Base-by-base conservation (phyloP, 1,140 invertebrate genomes). In the Batillaria attramentaria region DNA sequence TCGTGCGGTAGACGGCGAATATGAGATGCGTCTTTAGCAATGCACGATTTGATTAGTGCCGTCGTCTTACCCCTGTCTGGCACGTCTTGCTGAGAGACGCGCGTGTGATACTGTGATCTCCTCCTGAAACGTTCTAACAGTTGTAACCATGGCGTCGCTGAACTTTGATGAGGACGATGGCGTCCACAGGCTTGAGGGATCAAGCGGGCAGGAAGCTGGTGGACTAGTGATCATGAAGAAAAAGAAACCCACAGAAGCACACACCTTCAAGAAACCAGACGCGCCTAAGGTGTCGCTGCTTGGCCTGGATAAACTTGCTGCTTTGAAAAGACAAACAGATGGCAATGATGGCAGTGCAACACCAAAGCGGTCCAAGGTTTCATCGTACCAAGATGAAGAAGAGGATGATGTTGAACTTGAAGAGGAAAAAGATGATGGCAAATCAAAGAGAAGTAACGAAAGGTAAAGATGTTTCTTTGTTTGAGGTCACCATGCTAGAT, bases 281-380 rank as follows among this genome's bases (percentile, higher is more conserved):
- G 10, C 85, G 24, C 94, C 94, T 6, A 90, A 88, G 84, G 92
- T 92, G 20, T 98, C 97, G 0, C 87, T 96, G 20, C 91, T 98
- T 10, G 97, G 97, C 1, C 91, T 99, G 33, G 97, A 99, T 89
- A 95, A 94, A 89, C 89, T 99, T 73, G 97, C 97, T 10, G 92
- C 86, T 31, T 83, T 78, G 85, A 90, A 90, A 80, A 82, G 95
- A 79, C 93, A 94, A 69, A 83, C 87, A 54, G 93, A 94, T 31
- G 90, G 92, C 8, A 89, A 84, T 50, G 75, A 66, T 0, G 90
- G 91, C 74, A 89, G 85, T 77, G 84, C 83, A 33, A 79, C 80
- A 20, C 90, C 89, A 5, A 87, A 95, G 78, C 90, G 89, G 72
- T 91, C 91, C 18, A 85, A 85, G 78, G 84, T 91, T 6, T 81